These are phyloP conservation scores for Leptobrachium ailaonicum DNA, from an alignment of 2,113 vertebrate genomes.

Conservation along the genomic window DNA sequence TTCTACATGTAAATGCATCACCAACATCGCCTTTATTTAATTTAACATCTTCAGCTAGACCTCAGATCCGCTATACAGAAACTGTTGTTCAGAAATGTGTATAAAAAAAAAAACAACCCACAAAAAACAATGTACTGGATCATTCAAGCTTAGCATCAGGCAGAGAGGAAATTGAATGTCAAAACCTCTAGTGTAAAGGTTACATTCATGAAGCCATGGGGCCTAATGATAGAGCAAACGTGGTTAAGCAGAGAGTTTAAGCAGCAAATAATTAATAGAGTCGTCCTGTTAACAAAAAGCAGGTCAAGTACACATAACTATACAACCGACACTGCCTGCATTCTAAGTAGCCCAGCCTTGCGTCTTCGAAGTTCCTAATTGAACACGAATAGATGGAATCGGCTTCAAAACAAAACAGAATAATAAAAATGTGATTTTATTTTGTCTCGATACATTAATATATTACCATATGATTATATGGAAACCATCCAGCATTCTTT, in stretches of 20 bases:
- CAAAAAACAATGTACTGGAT: conserved; percentile 44
- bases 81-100: background rate
- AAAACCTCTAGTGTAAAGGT: conserved; percentile 58
- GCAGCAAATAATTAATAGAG: conserved; percentile 74
- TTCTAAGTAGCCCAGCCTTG: conserved; percentile 60
- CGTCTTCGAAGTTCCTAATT: conserved; percentile 62
- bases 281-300: conserved; percentile 67
- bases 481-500: too few relatives aligned
- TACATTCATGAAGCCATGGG: conserved; percentile 54
- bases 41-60: background rate
- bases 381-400: conserved; percentile 68
- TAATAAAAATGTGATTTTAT: conserved; percentile 7
- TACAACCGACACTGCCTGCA: conserved; percentile 56
- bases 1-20: background rate
- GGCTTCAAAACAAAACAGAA: conserved; percentile 56
- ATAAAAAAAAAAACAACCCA: conserved; percentile 6
- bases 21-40: background rate
- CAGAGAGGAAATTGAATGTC: conserved; percentile 49
- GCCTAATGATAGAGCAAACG: conserved; percentile 55
- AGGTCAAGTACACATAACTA: conserved; percentile 64
- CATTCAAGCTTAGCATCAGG: conserved; percentile 46
- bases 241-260: conserved; percentile 62
- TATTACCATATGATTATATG: too few relatives aligned
- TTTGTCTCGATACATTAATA: background rate
- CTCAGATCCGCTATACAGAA: background rate